Base-by-base conservation (phyloP, 2,797 vertebrate species). In the Phataginus tricuspis region DNA sequence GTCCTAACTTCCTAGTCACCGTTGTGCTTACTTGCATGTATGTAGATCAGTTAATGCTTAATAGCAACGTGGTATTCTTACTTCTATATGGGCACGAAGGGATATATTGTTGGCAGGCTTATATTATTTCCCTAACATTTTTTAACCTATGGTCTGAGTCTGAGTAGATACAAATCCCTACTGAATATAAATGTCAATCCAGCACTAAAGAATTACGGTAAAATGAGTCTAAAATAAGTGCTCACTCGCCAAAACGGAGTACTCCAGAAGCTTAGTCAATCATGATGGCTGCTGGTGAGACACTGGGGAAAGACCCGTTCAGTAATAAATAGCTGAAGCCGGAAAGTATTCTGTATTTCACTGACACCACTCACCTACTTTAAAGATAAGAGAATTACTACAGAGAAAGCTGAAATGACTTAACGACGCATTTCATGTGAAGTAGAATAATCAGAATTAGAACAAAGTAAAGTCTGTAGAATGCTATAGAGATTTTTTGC, bases 281-380 rank as follows among this genome's bases (percentile, higher is more conserved):
- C 42, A 51, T 18, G 7, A 4, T 7, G 9, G 19, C 16, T 75
- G 25, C 14, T 51, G 31, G 7, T 29, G 39, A 80, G 61, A 39
- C 1, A 6, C 15, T 53, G 21, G 66, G 31, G 13, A 42, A 31
- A 53, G 21, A 53, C 2, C 63, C 2, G 10, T 84, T 72, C n/a
- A 34, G 1, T 78, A 51, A 51, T 72, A 45, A 72, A 90, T 16
- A 19, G 16, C 5, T 68, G 42, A 88, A 88, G 15, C 19, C 37
- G 84, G 91, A 97, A 74, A 97, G 75, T 86, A 97, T 93, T 91
- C 83, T 97, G 59, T 59, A n/a, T 96, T 77, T 97, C 97, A 97
- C 83, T 75, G n/a, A 83, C 79, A 66, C 27, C 16, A 37, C 3
- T 16, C 25, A 78, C 37, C 53, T 53, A 61, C 71, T 91, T 74